Conservation (phyloP, 2,888 invertebrate species). For the Amphimallon solstitiale region DNA sequence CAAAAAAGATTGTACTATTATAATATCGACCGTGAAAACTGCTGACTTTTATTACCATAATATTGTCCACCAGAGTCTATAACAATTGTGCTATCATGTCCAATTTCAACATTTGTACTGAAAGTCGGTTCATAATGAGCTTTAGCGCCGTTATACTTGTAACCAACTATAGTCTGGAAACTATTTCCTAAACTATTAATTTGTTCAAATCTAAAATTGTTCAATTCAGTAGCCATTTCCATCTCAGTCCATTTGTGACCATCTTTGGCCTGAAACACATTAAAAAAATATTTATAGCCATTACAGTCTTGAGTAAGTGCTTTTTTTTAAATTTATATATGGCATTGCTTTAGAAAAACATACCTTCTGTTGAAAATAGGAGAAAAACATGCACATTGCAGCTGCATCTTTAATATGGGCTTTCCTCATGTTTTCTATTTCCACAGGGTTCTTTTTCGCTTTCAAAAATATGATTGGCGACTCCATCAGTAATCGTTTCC, state of each 20-base stretch:
- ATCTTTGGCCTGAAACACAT: constrained; percentile 52
- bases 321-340: background rate
- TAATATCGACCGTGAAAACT: too few relatives aligned
- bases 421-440: constrained; percentile 82
- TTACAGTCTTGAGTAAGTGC: too few relatives aligned
- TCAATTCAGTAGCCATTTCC: constrained; percentile 75
- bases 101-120: constrained; percentile 75
- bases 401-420: constrained; percentile 90
- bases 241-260: constrained; percentile 70
- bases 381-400: constrained; percentile 88
- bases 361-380: constrained; percentile 76
- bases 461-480: constrained; percentile 89
- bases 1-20: too few relatives aligned
- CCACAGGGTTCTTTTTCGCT: constrained; percentile 85
- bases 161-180: constrained; percentile 88
- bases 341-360: constrained; percentile 48
- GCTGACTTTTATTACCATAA: constrained; percentile 74
- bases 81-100: constrained; percentile 81
- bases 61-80: constrained; percentile 98
- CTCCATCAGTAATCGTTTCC: constrained; percentile 69
- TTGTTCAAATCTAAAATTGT: constrained; percentile 78
- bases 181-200: constrained; percentile 78
- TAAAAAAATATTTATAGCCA: background rate
- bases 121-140: constrained; percentile 84
- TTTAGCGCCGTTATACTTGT: constrained; percentile 86